Conservation (phyloP, 2,113 vertebrate species). For the Callipepla squamata region DNA sequence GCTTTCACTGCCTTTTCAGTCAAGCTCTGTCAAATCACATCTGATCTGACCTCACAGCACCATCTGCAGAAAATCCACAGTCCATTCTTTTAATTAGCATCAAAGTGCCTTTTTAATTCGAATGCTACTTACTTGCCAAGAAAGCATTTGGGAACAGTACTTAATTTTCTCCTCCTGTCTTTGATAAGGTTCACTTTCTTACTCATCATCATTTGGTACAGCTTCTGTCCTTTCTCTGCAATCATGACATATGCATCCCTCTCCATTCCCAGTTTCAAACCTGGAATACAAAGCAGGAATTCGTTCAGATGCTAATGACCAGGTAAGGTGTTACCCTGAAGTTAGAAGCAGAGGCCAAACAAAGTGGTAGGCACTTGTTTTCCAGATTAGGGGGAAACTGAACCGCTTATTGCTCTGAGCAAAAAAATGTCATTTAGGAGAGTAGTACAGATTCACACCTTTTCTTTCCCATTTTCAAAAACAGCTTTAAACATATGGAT, state of each 20-base stretch:
- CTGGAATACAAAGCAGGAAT: conserved; percentile 70
- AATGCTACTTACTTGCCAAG: conserved; percentile 94
- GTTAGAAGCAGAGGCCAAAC: not conserved
- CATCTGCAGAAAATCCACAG: not conserved
- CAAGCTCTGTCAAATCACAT: conserved; percentile 47
- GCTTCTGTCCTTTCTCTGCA: conserved; percentile 96
- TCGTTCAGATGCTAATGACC: not conserved
- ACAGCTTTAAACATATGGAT: not conserved
- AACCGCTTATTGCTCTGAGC: not conserved
- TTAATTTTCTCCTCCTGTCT: conserved; percentile 95
- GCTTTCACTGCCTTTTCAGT: conserved; percentile 46
- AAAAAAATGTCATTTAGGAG: not conserved
- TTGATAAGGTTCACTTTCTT: conserved; percentile 95
- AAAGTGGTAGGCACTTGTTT: not conserved
- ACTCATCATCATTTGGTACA: conserved; percentile 99
- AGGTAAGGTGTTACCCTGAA: not conserved
- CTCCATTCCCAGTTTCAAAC: conserved; percentile 98
- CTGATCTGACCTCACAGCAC: conserved; percentile 21
- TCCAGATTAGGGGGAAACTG: not conserved
- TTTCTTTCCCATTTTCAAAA: not conserved
- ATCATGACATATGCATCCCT: conserved; percentile 97
- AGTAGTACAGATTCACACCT: not conserved
- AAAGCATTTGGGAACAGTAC: conserved; percentile 97
- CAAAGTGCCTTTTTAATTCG: conserved; percentile 46
- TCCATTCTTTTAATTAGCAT: not conserved